These are phyloP conservation scores for Brassicogethes aeneus DNA, from an alignment of 2,888 invertebrate genomes.

Conservation along the genomic window DNA sequence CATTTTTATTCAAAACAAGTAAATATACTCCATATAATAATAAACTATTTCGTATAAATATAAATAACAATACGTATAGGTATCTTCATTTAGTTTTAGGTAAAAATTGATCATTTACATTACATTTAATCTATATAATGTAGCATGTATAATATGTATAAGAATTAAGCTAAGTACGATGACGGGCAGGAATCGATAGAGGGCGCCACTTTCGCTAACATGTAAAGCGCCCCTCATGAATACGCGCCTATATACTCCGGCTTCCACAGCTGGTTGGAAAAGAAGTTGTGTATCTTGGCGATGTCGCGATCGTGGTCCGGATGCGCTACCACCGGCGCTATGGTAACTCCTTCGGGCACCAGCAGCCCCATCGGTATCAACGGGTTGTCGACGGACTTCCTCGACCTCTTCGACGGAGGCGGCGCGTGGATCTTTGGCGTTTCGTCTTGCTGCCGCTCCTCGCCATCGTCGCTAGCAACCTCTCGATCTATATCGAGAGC, in stretches of 20 bases:
- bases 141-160: slow-evolving; percentile 9
- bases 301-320: slow-evolving; percentile 44
- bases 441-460: slow-evolving; percentile 9
- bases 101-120: slow-evolving; percentile 21
- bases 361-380: slow-evolving; percentile 40
- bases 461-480: slow-evolving; percentile 1
- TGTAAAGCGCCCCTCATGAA: slow-evolving; percentile 32
- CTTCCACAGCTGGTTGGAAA: slow-evolving; percentile 48
- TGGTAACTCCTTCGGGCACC: slow-evolving; percentile 42
- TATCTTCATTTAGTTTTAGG: slow-evolving; percentile 30
- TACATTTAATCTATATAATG: no score
- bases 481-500: slow-evolving; percentile 15
- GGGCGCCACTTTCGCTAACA: neutral
- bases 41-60: slow-evolving; percentile 39
- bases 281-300: slow-evolving; percentile 46
- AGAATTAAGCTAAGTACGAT: slow-evolving; percentile 26
- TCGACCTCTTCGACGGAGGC: slow-evolving; percentile 16
- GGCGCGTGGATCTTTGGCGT: slow-evolving; percentile 20
- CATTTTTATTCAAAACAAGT: slow-evolving; percentile 33
- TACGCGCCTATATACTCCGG: slow-evolving; percentile 45
- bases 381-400: slow-evolving; percentile 35
- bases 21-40: slow-evolving; percentile 31
- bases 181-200: slow-evolving; percentile 13
- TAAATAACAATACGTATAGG: slow-evolving; percentile 41
- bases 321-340: slow-evolving; percentile 38